Base-by-base conservation (phyloP, 1,140 invertebrate genomes). In the Ctenoplectra terminalis region DNA sequence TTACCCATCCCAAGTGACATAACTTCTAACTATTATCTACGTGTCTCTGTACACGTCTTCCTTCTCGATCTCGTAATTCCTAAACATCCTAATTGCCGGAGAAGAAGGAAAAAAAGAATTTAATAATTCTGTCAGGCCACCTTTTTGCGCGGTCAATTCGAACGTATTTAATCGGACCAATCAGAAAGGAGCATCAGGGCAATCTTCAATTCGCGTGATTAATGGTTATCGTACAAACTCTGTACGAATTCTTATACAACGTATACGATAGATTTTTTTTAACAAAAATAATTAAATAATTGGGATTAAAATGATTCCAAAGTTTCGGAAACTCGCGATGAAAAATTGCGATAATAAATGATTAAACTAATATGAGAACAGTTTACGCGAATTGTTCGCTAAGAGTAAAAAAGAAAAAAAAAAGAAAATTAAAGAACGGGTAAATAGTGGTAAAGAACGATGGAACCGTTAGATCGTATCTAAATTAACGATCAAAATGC, bases 21-120 rank as follows among this genome's bases (percentile, higher is more conserved):
- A 34, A 6, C 2, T 15, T 71, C n/a, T 34, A 9, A 4, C 13
- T 13, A 7, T 8, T 31, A 2, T 15, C 23, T 37, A 40, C n/a
- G 34, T n/a, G 11, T 26, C 1, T 20, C 2, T 54, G 2, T 54
- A n/a, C 5, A 26, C 54, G 26, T 29, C 54, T 23, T 54, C 20
- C 23, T 63, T 52, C 66, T 71, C 60, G 66, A 78, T 78, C 54
- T 56, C 75, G 17, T 69, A 77, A 77, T 37, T 64, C 23, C 52
- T 26, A 58, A 67, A 77, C 64, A 69, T 26, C 37, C 40, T 48
- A 77, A 67, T 54, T 29, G 2, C n/a, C 23, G n/a, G 46, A 7
- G 15, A n/a, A 60, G 2, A 17, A 48, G 50, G 50, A 29, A 26
- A 31, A 46, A 29, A 7, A 43, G 8, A 48, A 20, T 43, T 46